A percentile compares a stretch with the other conserved stretches of the same genome.
Conservation (phyloP, 37 sponge, comb jelly and placozoan species). For the Beroe ovata region DNA sequence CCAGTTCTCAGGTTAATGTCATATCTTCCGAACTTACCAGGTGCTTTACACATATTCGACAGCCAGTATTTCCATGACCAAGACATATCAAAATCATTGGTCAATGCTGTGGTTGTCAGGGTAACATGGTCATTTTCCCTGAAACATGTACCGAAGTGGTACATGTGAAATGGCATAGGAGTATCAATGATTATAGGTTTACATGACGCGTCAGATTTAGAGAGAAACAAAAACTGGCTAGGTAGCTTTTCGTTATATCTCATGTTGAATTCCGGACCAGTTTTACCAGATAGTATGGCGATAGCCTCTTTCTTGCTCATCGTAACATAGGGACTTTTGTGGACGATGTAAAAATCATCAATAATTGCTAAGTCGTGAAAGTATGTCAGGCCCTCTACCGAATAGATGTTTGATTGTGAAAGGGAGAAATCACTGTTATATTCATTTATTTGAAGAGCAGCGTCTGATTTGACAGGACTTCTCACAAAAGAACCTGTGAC, state of each 20-base stretch:
- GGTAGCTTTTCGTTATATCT: not conserved
- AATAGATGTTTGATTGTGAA: slow-evolving; percentile 68
- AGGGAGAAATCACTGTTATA: slow-evolving; percentile 76
- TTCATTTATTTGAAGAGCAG: slow-evolving; percentile 80
- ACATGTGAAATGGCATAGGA: slow-evolving; percentile 35
- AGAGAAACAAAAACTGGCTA: not conserved
- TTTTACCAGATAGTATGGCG: not conserved
- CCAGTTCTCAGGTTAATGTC: slow-evolving; percentile 6
- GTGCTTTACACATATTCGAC: slow-evolving; percentile 57
- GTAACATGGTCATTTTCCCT: not conserved
- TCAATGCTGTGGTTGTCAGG: not conserved
- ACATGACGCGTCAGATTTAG: not conserved
- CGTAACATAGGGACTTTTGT: slow-evolving; percentile 85
- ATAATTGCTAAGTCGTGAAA: slow-evolving; percentile 85
- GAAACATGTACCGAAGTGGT: slow-evolving; percentile 33
- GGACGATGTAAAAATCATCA: slow-evolving; percentile 82
- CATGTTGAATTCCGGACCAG: slow-evolving; percentile 36
- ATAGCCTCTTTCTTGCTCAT: not conserved
- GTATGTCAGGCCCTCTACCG: slow-evolving; percentile 85
- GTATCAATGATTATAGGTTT: slow-evolving; percentile 8
- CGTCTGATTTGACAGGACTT: slow-evolving; percentile 29
- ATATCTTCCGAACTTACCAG: slow-evolving; percentile 2
- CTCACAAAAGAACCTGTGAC: slow-evolving; percentile 16
- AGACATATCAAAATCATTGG: slow-evolving; percentile 7
- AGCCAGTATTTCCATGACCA: slow-evolving; percentile 28